Evolutionary conservation across 2,888 invertebrate genomes (phyloP), one percentile per base, ranked within the genome.

Genomic region (Argyra leucocephala): DNA sequence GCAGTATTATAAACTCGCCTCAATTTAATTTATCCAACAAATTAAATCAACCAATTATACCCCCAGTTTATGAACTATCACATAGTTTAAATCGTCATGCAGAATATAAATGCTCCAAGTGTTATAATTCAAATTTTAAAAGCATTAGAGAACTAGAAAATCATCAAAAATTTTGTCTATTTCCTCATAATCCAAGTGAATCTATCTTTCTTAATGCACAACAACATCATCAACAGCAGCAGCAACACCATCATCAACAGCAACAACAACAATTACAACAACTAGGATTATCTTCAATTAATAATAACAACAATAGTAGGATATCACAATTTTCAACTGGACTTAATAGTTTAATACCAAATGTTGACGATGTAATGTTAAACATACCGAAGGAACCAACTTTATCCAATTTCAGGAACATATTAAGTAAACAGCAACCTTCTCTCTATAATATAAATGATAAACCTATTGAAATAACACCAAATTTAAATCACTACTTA

Each of bases 81-180:
- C 48, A 48, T 48, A 48, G 18, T 15, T 48, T 48, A 48, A 48
- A 48, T 48, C 48, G 48, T n/a, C 48, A 48, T n/a, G 18, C 48
- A 63, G 87, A 87, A 77, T 86, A 86, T 74, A 88, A 87, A 74
- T 91, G 91, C 75, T 83, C 86, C 60, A 89, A 88, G 76, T 91
- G 91, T 79, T 85, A 84, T 73, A 83, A 83, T 57, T 84, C 85
- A 71, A 85, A 85, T 66, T 88, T 88, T 76, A 84, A 86, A 70
- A 85, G 86, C 15, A 78, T 88, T 69, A 82, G 83, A 48, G 83
- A 84, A 77, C 79, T 89, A 62, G 88, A 88, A 73, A 87, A 87
- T 70, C 89, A 89, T 77, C 85, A 87, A 73, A 80, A 84, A 64
- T 81, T 83, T 65, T 90, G 90, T 74, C 81, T 73, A 62, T 67